These are phyloP conservation scores for Clanis bilineata DNA, from an alignment of 2,888 invertebrate species.

Conservation along the genomic window DNA sequence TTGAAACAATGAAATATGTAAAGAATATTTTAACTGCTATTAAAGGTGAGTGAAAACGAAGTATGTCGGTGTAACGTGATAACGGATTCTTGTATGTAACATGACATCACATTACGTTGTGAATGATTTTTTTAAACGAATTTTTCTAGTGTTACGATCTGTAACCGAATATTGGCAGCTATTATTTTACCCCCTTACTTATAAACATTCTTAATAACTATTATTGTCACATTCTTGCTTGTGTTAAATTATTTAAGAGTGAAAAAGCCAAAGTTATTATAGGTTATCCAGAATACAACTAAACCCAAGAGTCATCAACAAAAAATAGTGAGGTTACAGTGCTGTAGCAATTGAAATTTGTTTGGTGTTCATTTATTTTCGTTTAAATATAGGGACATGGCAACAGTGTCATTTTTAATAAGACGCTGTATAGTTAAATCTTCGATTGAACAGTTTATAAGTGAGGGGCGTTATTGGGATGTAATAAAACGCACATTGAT, in stretches of 20 bases:
- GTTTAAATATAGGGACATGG: too few relatives aligned
- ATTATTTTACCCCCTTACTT: background rate
- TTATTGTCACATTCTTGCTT: background rate
- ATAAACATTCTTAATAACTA: background rate
- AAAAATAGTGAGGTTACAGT: too few relatives aligned
- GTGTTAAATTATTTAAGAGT: background rate
- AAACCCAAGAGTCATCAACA: too few relatives aligned
- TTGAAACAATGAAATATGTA: background rate
- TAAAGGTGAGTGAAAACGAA: background rate
- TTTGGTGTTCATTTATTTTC: too few relatives aligned
- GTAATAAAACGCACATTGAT: slow-evolving; percentile 1
- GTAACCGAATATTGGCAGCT: background rate
- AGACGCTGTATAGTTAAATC: too few relatives aligned
- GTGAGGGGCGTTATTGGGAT: background rate
- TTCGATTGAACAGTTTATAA: too few relatives aligned
- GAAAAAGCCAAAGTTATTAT: too few relatives aligned
- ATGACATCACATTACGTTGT: background rate
- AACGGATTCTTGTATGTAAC: background rate
- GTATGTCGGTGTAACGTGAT: background rate
- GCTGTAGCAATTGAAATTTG: too few relatives aligned
- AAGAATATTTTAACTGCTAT: background rate
- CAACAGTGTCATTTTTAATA: too few relatives aligned
- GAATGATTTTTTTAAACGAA: background rate
- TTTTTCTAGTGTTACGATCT: background rate
- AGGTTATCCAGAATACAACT: too few relatives aligned